Conservation (phyloP, 2,797 vertebrate genomes). For the Graptemys geographica region DNA sequence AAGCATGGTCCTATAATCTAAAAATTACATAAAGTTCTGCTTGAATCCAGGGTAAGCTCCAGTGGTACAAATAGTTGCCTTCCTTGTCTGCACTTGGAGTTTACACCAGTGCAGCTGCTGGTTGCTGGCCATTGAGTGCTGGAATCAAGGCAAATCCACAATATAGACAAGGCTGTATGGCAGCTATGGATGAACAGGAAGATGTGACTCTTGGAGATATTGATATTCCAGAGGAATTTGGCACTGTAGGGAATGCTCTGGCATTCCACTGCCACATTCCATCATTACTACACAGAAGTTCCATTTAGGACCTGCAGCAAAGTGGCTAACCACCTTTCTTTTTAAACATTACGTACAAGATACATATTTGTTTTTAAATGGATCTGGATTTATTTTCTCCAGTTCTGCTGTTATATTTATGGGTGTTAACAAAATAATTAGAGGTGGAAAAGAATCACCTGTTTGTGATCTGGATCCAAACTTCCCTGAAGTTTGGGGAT, state of each 20-base stretch:
- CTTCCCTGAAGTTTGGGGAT: neutral
- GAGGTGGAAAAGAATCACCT: neutral
- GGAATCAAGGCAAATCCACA: neutral
- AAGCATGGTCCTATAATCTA: neutral
- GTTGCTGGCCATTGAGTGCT: neutral
- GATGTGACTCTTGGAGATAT: neutral
- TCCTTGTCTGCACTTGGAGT: neutral
- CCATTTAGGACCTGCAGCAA: neutral
- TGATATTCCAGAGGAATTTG: neutral
- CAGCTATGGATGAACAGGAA: neutral
- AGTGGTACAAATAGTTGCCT: neutral
- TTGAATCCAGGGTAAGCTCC: neutral
- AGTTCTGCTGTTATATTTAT: neutral
- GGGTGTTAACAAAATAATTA: constrained; percentile 12
- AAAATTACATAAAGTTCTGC: neutral
- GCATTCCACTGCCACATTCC: neutral
- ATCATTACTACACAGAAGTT: neutral
- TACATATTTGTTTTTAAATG: neutral
- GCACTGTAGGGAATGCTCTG: neutral
- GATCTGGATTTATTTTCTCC: neutral
- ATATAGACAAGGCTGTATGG: neutral
- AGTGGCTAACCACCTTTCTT: neutral
- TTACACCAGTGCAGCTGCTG: neutral
- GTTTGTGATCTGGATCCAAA: constrained; percentile 4
- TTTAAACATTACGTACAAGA: neutral